Percentiles rank a stretch among this genome's conserved stretches.
Evolutionary conservation across 2,797 vertebrate genomes (phyloP).

Genomic region (Oreochromis mossambicus): DNA sequence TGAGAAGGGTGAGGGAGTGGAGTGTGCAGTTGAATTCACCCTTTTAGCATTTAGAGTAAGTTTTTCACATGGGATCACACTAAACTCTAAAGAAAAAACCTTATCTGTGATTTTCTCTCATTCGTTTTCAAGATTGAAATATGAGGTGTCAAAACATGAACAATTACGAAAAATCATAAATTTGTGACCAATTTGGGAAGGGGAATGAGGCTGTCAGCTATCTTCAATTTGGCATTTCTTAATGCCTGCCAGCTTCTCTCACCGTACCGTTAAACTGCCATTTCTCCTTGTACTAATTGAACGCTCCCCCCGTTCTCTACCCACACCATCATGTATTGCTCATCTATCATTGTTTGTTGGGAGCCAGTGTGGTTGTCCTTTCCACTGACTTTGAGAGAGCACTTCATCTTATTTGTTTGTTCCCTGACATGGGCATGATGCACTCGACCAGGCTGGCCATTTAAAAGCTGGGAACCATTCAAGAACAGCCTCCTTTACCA

Average conservation of each 20-base stretch:
- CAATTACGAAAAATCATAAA: conserved; percentile 76
- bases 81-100: conserved; percentile 2
- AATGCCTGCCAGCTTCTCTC: conserved; percentile 62
- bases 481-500: conserved; percentile 63
- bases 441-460: conserved; percentile 66
- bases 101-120: conserved; percentile 16
- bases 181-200: conserved; percentile 71
- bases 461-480: conserved; percentile 66
- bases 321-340: conserved; percentile 60
- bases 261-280: conserved; percentile 64
- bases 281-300: conserved; percentile 76
- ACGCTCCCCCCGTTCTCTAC: conserved; percentile 41
- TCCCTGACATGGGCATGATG: conserved; percentile 74
- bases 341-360: conserved; percentile 77
- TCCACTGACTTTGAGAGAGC: conserved; percentile 78
- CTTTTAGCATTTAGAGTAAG: conserved; percentile 54
- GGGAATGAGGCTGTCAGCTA: conserved; percentile 69
- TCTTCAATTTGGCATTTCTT: conserved; percentile 67
- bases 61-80: conserved; percentile 24
- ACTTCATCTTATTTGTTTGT: conserved; percentile 81
- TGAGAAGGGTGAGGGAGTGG: conserved; percentile 32
- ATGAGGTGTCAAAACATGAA: conserved; percentile 72
- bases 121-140: conserved; percentile 62
- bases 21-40: neutral
- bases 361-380: conserved; percentile 66